Percentiles rank a stretch among this genome's conserved stretches.
phyloP scores from a whole-genome alignment of 2,888 invertebrate genomes.

The Frankliniella fusca region DNA sequence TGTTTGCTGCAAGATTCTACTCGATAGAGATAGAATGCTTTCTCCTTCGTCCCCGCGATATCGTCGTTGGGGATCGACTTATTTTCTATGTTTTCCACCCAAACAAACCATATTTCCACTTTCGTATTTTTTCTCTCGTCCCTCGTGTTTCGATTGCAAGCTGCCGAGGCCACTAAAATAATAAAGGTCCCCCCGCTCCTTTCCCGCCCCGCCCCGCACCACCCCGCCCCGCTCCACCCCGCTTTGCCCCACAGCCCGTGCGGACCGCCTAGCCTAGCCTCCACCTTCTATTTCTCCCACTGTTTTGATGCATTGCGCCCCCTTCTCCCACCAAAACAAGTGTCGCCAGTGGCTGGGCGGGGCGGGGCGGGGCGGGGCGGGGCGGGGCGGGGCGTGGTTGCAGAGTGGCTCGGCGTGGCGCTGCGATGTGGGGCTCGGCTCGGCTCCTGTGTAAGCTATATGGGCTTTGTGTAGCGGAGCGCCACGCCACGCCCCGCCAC shows the following conservation, averaged over 20 bases:
- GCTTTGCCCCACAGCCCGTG: no score
- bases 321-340: background rate
- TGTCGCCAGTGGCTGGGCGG: background rate
- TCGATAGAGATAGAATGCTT: no score
- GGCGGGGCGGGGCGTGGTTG: background rate
- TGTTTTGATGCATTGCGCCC: conserved; percentile 19
- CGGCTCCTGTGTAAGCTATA: conserved; percentile 14
- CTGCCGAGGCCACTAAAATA: background rate
- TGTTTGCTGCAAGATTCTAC: no score
- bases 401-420: background rate
- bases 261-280: background rate
- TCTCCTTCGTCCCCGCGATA: no score
- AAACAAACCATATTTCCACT: background rate
- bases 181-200: background rate
- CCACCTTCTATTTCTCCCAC: background rate
- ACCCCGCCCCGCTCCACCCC: no score
- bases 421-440: background rate
- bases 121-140: background rate
- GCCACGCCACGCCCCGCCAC: background rate
- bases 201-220: no score
- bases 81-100: no score
- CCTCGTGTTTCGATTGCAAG: conserved; percentile 18
- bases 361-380: background rate
- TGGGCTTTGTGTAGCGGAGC: conserved; percentile 2
- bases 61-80: no score